Percentiles rank a stretch among this genome's conserved stretches.
These are phyloP conservation scores for Unio delphinus DNA, from an alignment of 2,888 invertebrate genomes.

Conservation along the genomic window DNA sequence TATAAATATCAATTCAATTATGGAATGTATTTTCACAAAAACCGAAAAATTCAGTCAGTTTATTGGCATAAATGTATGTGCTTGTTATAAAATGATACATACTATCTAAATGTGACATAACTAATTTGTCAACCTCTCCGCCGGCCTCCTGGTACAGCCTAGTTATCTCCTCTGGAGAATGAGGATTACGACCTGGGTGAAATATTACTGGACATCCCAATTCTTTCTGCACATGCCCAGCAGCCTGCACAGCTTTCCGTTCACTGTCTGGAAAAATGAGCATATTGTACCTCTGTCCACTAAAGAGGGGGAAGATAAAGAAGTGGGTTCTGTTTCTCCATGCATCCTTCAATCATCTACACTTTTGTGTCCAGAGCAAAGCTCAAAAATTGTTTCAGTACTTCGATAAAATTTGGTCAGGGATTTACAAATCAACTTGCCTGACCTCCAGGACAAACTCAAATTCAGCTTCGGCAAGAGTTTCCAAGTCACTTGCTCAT, in stretches of 20 bases:
- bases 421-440: too few relatives aligned
- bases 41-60: too few relatives aligned
- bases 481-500: too few relatives aligned
- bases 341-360: too few relatives aligned
- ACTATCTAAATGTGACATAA: constrained; percentile 91
- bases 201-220: constrained; percentile 84
- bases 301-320: neutral
- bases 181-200: constrained; percentile 82
- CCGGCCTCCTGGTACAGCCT: constrained; percentile 85
- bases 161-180: constrained; percentile 85
- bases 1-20: too few relatives aligned
- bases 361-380: too few relatives aligned
- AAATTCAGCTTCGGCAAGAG: too few relatives aligned
- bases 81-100: constrained; percentile 64
- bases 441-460: too few relatives aligned
- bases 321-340: too few relatives aligned
- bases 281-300: neutral
- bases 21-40: too few relatives aligned
- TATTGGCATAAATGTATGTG: neutral
- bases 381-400: too few relatives aligned
- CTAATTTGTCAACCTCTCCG: constrained; percentile 79
- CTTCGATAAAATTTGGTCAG: too few relatives aligned
- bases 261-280: constrained; percentile 73
- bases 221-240: constrained; percentile 80
- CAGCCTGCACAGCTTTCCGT: constrained; percentile 79